Evolutionary conservation across 2,888 invertebrate species (phyloP).

Genomic region (Mesoligia furuncula): DNA sequence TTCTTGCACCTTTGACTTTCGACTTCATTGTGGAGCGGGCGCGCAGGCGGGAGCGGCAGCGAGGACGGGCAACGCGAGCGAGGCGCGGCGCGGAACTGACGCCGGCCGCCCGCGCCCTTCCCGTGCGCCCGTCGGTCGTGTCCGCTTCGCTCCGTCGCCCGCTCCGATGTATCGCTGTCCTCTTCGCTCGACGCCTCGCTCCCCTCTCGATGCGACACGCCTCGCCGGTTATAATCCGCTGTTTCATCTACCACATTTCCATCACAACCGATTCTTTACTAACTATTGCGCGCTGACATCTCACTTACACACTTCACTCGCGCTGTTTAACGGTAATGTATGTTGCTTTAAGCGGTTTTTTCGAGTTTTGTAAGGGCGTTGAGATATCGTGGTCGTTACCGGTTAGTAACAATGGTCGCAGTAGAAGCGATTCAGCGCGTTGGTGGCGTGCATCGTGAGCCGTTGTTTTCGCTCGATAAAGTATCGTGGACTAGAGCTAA

Average conservation of each 20-base stretch:
- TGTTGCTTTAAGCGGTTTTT: constrained; percentile 13
- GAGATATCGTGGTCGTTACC: constrained; percentile 63
- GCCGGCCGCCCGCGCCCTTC: constrained; percentile 61
- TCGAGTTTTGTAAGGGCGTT: constrained; percentile 59
- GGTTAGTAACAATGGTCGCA: constrained; percentile 70
- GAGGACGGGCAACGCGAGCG: constrained; percentile 73
- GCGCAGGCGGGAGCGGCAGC: constrained; percentile 77
- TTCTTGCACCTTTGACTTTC: constrained; percentile 82
- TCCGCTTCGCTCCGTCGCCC: constrained; percentile 78
- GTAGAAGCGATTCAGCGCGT: constrained; percentile 73
- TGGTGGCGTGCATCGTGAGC: constrained; percentile 35
- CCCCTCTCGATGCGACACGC: constrained; percentile 77
- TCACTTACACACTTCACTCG: not conserved
- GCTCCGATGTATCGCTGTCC: constrained; percentile 73
- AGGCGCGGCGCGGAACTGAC: constrained; percentile 79
- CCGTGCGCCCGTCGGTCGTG: constrained; percentile 57
- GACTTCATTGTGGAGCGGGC: constrained; percentile 79
- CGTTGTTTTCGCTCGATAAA: constrained; percentile 60
- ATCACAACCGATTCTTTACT: not conserved
- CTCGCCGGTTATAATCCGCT: constrained; percentile 67
- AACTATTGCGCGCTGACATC: constrained; percentile 52
- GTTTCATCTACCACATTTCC: constrained; percentile 37
- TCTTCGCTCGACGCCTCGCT: constrained; percentile 83
- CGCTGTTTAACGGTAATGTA: constrained; percentile 57
- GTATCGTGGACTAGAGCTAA: constrained; percentile 23